Conservation (phyloP, 2,888 invertebrate species). For the Heliothis peltigera region DNA sequence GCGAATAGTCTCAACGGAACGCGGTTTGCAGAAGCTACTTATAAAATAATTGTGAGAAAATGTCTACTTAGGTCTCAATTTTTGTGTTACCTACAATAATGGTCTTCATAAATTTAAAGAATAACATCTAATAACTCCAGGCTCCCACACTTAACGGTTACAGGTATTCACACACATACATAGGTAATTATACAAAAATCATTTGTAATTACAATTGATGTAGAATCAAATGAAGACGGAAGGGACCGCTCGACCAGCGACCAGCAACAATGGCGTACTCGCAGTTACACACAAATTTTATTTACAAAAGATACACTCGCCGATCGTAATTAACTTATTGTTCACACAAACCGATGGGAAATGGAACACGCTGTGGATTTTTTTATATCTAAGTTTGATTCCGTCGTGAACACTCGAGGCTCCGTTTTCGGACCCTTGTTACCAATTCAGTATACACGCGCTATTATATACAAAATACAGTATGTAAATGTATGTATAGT, state of each 20-base stretch:
- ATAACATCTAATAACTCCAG: conserved; percentile 12
- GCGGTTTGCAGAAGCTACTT: too few species aligned
- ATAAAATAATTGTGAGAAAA: conserved; percentile 39
- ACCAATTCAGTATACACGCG: not conserved
- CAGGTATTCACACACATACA: conserved; percentile 10
- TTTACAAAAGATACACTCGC: conserved; percentile 45
- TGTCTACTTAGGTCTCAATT: conserved; percentile 46
- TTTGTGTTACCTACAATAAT: conserved; percentile 26
- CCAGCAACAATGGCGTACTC: conserved; percentile 21
- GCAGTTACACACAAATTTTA: conserved; percentile 34
- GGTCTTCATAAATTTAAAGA: conserved; percentile 16
- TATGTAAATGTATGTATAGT: conserved; percentile 6
- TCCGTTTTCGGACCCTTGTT: not conserved
- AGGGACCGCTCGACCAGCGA: conserved; percentile 21
- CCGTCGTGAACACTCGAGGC: conserved; percentile 36
- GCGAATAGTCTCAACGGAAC: too few species aligned
- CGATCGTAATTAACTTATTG: conserved; percentile 21
- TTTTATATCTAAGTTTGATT: conserved; percentile 4
- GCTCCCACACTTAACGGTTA: conserved; percentile 12
- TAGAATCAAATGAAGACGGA: conserved; percentile 19
- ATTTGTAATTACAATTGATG: conserved; percentile 44
- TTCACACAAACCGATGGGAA: conserved; percentile 25
- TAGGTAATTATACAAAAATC: conserved; percentile 30
- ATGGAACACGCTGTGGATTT: conserved; percentile 17
- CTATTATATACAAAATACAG: conserved; percentile 16